phyloP scores from a whole-genome alignment of 1,140 invertebrate genomes.

The Ceratosolen fusciceps region DNA sequence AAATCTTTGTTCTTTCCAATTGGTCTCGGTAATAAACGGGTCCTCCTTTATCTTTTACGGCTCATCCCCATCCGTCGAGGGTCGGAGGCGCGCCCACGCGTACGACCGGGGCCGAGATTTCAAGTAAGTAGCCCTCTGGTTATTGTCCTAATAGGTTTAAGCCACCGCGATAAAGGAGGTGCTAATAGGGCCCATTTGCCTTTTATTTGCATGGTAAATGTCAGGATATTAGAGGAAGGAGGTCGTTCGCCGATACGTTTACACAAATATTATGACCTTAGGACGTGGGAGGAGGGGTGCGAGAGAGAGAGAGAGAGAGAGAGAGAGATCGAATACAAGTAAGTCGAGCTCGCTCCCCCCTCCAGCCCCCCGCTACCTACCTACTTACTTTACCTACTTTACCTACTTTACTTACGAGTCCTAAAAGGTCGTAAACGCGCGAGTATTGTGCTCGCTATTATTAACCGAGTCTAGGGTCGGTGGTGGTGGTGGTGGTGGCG shows the following conservation, averaged over 20 bases:
- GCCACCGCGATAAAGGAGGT: slow-evolving; percentile 62
- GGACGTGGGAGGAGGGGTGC: no score
- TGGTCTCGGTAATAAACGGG: no score
- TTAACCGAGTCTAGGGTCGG: no score
- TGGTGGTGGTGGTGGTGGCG: no score
- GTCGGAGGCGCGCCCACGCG: slow-evolving; percentile 1
- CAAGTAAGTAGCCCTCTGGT: slow-evolving; percentile 52
- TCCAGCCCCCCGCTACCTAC: no score
- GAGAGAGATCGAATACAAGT: no score
- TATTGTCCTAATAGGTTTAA: slow-evolving; percentile 55
- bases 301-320: no score
- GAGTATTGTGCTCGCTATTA: no score
- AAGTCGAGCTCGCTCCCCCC: no score
- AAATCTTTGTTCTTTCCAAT: no score
- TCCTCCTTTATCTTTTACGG: not conserved
- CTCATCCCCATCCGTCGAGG: not conserved
- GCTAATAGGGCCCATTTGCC: slow-evolving; percentile 65
- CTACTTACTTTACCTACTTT: slow-evolving; percentile 26
- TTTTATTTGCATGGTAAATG: slow-evolving; percentile 66
- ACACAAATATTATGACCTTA: slow-evolving; percentile 58
- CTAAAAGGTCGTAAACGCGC: no score
- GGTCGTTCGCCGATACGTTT: slow-evolving; percentile 57
- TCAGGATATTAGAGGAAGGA: slow-evolving; percentile 60
- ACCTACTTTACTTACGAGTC: no score
- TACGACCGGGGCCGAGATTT: slow-evolving; percentile 49